These are phyloP conservation scores for Pteropus rufus DNA, from an alignment of 2,797 vertebrate genomes.

Conservation along the genomic window DNA sequence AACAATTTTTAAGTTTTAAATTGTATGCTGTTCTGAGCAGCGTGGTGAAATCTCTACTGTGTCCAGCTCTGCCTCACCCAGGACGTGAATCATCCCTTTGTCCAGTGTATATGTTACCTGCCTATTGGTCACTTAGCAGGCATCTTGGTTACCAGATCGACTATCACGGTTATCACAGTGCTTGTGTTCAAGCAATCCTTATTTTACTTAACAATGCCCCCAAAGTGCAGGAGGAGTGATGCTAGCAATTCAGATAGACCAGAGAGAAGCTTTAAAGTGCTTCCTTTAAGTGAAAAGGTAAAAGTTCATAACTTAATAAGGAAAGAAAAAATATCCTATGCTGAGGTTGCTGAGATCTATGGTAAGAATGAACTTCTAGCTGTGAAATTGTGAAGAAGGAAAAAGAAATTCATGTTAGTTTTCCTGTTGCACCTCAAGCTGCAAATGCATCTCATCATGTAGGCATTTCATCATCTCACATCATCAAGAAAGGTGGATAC, in stretches of 20 bases:
- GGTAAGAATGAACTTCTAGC: neutral
- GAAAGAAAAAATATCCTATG: neutral
- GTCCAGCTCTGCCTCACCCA: neutral
- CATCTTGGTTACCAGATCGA: neutral
- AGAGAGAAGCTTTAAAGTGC: too few species aligned
- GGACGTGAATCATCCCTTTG: neutral
- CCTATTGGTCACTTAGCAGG: neutral
- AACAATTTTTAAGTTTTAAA: neutral
- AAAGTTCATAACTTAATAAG: neutral
- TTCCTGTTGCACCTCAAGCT: neutral
- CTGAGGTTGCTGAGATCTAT: neutral
- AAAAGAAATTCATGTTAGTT: neutral
- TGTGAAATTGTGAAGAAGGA: neutral
- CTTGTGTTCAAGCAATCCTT: too few species aligned
- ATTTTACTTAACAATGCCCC: too few species aligned
- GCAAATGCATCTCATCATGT: neutral
- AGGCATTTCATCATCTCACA: neutral
- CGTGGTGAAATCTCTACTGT: neutral
- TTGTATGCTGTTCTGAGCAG: neutral
- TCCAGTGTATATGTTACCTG: neutral
- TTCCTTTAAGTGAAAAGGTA: too few species aligned
- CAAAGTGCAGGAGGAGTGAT: too few species aligned
- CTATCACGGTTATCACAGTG: neutral
- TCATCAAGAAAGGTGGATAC: neutral
- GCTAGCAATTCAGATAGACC: too few species aligned